Conservation (phyloP, 2,113 vertebrate genomes). For the Poecilia latipinna region DNA sequence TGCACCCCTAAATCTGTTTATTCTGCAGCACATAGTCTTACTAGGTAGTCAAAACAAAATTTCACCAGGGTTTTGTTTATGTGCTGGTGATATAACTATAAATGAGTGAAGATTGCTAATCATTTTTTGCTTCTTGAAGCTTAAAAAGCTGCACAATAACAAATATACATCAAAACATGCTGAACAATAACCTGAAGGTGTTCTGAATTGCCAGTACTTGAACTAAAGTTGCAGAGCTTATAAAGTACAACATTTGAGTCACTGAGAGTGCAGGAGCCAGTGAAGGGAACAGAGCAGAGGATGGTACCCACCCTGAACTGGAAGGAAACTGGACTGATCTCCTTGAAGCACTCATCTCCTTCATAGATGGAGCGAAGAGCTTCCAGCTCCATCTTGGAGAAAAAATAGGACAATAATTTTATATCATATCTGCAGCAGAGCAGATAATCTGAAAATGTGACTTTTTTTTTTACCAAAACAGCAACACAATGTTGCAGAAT, state of each 20-base stretch:
- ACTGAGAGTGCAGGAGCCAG: background rate
- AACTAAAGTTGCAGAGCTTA: background rate
- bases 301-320: conserved; percentile 89
- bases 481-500: too few relatives aligned
- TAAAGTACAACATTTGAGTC: background rate
- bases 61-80: background rate
- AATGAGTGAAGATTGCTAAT: too few relatives aligned
- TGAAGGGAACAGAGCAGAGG: background rate
- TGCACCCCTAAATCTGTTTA: too few relatives aligned
- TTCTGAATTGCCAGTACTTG: background rate
- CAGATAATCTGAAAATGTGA: background rate
- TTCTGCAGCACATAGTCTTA: background rate
- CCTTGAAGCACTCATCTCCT: conserved; percentile 93
- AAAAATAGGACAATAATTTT: background rate
- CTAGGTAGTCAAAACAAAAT: background rate
- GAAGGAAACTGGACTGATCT: conserved; percentile 90
- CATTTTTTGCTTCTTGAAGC: background rate
- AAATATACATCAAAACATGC: background rate
- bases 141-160: background rate
- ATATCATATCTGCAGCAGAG: background rate
- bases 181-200: background rate
- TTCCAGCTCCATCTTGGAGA: conserved; percentile 93
- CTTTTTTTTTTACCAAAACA: too few relatives aligned
- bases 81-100: too few relatives aligned
- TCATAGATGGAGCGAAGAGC: conserved; percentile 97